Evolutionary conservation across 2,113 vertebrate species (phyloP).

Genomic region (Aptenodytes patagonicus): DNA sequence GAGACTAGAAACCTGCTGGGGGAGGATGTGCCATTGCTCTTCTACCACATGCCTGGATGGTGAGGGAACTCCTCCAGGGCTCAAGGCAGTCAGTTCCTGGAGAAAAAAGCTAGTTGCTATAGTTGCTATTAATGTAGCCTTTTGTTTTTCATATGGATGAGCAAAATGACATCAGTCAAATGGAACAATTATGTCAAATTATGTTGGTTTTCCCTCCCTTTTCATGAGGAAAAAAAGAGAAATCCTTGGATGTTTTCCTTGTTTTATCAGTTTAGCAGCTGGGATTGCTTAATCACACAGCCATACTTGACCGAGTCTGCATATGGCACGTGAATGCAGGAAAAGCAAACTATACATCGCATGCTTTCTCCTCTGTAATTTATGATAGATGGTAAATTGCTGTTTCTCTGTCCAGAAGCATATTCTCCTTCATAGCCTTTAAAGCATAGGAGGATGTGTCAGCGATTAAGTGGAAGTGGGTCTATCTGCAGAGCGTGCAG

Average conservation of each 20-base stretch:
- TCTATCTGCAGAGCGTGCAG: not conserved
- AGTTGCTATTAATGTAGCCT: not conserved
- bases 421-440: not conserved
- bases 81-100: not conserved
- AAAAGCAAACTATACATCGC: not conserved
- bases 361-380: not conserved
- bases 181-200: not conserved
- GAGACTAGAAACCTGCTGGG: not conserved
- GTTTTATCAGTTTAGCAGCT: constrained; percentile 22
- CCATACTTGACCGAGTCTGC: not conserved
- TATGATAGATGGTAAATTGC: not conserved
- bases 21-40: not conserved
- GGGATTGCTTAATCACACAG: constrained; percentile 25
- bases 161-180: not conserved
- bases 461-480: not conserved
- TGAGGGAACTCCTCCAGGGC: not conserved
- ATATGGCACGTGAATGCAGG: not conserved
- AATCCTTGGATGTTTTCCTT: constrained; percentile 25
- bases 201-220: not conserved
- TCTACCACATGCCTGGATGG: not conserved
- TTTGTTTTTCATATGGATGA: not conserved
- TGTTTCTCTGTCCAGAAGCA: not conserved
- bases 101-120: not conserved
- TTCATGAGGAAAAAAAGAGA: not conserved
- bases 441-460: not conserved